Conservation (phyloP, 1,140 invertebrate genomes). For the Cotesia typhae region DNA sequence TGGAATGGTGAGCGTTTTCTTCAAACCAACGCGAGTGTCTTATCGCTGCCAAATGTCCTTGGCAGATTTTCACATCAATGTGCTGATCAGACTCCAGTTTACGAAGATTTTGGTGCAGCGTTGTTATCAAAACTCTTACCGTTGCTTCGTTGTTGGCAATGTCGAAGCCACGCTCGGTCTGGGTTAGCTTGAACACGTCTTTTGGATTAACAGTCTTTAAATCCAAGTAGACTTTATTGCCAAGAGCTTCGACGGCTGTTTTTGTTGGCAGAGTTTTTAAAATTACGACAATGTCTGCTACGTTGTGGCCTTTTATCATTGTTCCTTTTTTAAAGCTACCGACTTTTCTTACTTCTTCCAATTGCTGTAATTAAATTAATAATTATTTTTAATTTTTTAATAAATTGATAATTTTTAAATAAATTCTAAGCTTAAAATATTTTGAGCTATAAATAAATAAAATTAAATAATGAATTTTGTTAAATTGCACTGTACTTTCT, state of each 20-base stretch:
- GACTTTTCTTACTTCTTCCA: constrained; percentile 95
- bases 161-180: constrained; percentile 84
- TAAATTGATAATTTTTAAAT: no score
- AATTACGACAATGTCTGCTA: constrained; percentile 97
- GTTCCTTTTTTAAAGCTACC: constrained; percentile 99
- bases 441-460: no score
- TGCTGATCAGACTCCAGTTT: constrained; percentile 87
- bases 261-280: constrained; percentile 97
- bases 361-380: constrained; percentile 74
- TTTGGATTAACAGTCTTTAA: constrained; percentile 70
- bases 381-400: no score
- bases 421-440: no score
- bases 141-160: constrained; percentile 83
- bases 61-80: constrained; percentile 63
- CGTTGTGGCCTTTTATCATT: constrained; percentile 93
- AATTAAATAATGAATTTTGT: not conserved
- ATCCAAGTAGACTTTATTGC: constrained; percentile 84
- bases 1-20: constrained; percentile 97
- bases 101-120: constrained; percentile 90
- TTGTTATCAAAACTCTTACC: constrained; percentile 90
- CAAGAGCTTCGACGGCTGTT: constrained; percentile 91
- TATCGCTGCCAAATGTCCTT: constrained; percentile 89
- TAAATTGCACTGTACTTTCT: no score
- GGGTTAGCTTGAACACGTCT: constrained; percentile 71
- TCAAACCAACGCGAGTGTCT: constrained; percentile 98